Evolutionary conservation across 2,888 invertebrate species (phyloP), one percentile per base, ranked within the genome.

Genomic region (Nudaria mundana): DNA sequence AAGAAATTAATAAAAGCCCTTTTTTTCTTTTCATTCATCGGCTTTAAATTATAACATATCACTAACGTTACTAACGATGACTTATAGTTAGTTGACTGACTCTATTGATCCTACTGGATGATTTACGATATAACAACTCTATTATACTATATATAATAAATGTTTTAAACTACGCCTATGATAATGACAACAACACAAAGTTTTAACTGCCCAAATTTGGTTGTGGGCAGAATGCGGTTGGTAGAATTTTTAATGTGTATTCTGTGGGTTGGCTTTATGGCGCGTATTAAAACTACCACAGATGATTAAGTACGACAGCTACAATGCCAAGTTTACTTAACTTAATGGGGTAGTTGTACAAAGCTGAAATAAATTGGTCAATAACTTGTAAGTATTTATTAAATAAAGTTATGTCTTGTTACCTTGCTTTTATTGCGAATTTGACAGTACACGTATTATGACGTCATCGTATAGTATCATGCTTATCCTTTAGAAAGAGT

Each of bases 21-120:
- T n/a, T n/a, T n/a, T n/a, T n/a, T n/a, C n/a, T n/a, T n/a, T n/a
- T n/a, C n/a, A n/a, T n/a, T n/a, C n/a, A n/a, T n/a, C n/a, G n/a
- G n/a, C n/a, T n/a, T n/a, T n/a, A n/a, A n/a, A n/a, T n/a, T 34
- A 37, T 34, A 8, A 10, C 31, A 15, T 28, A 8, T 26, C 28
- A 26, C 25, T 15, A 32, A 26, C n/a, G 20, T 22, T 39, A 8
- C 22, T 38, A 16, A 40, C 34, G 38, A 37, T 43, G 34, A 35
- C 32, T 18, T 37, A 23, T 38, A 16, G n/a, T 44, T 3, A 11
- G 15, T 33, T 14, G n/a, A 13, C 18, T 10, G n/a, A n/a, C n/a
- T n/a, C n/a, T n/a, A n/a, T n/a, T n/a, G n/a, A n/a, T n/a, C n/a
- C 10, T 12, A 24, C 8, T 34, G 29, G 24, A 7, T 39, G 22